phyloP scores from a whole-genome alignment of 2,888 invertebrate species.

The Drosophila mettleri region DNA sequence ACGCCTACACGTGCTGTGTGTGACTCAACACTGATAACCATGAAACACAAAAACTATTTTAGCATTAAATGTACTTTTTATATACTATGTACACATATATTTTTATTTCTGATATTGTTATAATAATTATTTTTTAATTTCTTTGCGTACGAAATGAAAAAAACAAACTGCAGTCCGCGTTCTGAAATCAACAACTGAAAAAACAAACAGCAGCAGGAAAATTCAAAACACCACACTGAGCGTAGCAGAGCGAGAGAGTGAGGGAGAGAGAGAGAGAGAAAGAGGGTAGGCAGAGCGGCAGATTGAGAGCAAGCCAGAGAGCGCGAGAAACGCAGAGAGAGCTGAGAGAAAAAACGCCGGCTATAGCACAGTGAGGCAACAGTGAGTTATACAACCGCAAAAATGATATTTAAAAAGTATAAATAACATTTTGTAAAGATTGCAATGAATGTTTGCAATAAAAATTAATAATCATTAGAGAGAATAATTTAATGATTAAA shows the following conservation, averaged over 20 bases:
- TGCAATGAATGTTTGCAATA: background rate
- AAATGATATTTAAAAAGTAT: background rate
- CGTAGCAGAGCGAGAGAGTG: background rate
- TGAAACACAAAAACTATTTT: slow-evolving; percentile 3
- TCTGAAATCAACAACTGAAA: slow-evolving; percentile 58
- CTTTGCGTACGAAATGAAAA: slow-evolving; percentile 34
- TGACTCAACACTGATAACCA: slow-evolving; percentile 27
- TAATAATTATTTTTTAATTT: slow-evolving; percentile 11
- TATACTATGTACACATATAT: slow-evolving; percentile 2
- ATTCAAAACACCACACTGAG: slow-evolving; percentile 36
- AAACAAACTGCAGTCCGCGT: slow-evolving; percentile 56
- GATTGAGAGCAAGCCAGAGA: background rate
- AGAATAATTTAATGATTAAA: too few relatives aligned
- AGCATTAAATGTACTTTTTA: background rate
- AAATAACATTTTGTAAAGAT: background rate
- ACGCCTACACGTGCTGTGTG: slow-evolving; percentile 30
- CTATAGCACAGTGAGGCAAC: slow-evolving; percentile 39
- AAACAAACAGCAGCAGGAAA: slow-evolving; percentile 53
- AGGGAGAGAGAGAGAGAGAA: background rate
- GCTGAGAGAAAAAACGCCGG: slow-evolving; percentile 44
- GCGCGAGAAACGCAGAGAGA: background rate
- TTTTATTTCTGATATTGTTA: slow-evolving; percentile 27
- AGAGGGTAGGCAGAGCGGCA: slow-evolving; percentile 1
- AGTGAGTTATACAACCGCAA: background rate
- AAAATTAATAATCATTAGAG: background rate